A percentile compares a stretch with the other conserved stretches of the same genome.
These are phyloP conservation scores for Anolis sagrei DNA, from an alignment of 2,113 vertebrate species.

Conservation along the genomic window DNA sequence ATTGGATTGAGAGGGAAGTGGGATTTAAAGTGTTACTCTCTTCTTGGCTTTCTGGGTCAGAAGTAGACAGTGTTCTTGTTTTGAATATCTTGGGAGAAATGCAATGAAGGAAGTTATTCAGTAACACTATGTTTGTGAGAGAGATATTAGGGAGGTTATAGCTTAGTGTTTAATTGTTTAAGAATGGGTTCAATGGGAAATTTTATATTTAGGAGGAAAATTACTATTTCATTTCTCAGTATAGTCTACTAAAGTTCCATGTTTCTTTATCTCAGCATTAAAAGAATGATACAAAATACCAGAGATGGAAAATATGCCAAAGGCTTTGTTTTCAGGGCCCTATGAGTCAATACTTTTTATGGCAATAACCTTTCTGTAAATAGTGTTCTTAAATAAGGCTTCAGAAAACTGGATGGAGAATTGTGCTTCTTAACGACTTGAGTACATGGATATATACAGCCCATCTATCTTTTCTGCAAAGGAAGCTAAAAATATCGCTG, in stretches of 20 bases:
- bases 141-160: neutral
- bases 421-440: neutral
- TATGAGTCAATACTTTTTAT: neutral
- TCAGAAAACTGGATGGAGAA: neutral
- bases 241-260: neutral
- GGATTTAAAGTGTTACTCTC: neutral
- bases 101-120: neutral
- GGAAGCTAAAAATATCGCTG: neutral
- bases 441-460: neutral
- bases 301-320: neutral
- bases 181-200: neutral
- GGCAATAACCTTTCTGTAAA: neutral
- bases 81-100: neutral
- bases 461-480: neutral
- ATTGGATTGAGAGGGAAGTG: neutral
- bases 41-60: neutral
- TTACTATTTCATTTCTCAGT: neutral
- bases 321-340: neutral
- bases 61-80: neutral
- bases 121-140: neutral
- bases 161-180: neutral
- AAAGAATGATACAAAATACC: slow-evolving; percentile 11
- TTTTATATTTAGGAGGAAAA: neutral
- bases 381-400: too few species aligned
- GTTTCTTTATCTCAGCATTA: neutral